A percentile compares a stretch with the other conserved stretches of the same genome.
Conservation (phyloP, 2,113 vertebrate species). For the Rostratula benghalensis region DNA sequence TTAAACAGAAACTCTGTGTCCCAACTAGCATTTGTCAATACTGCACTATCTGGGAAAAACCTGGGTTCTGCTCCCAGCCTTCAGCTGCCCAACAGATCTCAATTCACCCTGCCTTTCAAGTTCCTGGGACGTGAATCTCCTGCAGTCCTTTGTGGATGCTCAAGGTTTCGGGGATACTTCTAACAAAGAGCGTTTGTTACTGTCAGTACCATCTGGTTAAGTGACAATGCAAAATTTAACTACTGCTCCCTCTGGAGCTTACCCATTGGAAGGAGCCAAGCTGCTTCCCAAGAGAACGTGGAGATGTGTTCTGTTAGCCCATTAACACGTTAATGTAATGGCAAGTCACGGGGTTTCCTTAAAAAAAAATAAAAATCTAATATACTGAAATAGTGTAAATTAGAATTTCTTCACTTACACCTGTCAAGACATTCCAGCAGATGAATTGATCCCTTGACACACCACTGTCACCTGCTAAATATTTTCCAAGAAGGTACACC, state of each 20-base stretch:
- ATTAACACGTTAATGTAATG: neutral
- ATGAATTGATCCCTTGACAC: neutral
- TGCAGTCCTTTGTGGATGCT: neutral
- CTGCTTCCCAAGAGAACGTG: neutral
- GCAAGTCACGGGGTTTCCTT: neutral
- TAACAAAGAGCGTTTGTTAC: neutral
- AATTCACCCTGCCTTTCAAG: neutral
- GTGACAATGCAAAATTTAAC: neutral
- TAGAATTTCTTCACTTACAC: neutral
- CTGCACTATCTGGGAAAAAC: neutral
- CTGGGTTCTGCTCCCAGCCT: neutral
- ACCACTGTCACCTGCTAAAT: neutral
- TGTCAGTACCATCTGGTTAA: neutral
- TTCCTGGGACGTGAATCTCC: neutral
- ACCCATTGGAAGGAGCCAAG: neutral
- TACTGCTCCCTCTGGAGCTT: neutral
- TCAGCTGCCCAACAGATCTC: neutral
- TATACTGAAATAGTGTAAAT: neutral
- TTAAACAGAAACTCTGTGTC: neutral
- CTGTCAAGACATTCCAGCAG: neutral
- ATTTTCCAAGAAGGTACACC: neutral
- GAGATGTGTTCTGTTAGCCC: neutral
- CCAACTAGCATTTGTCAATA: neutral
- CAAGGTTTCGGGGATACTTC: neutral
- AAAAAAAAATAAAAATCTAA: neutral